Conservation (phyloP, 1,140 invertebrate genomes). For the Antheraea mylitta region DNA sequence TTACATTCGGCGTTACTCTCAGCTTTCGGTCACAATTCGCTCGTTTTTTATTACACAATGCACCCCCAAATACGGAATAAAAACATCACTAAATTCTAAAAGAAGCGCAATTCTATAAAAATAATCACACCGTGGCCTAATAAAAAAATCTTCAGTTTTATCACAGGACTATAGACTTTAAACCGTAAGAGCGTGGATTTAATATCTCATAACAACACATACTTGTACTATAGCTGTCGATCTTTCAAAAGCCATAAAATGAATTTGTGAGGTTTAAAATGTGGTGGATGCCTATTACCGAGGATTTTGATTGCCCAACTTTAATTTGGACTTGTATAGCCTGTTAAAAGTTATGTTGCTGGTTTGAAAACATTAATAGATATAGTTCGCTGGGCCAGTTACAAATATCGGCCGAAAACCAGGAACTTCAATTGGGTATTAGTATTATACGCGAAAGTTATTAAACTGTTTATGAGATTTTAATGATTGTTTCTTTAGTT, state of each 20-base stretch:
- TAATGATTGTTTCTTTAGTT: neutral
- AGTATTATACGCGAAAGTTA: neutral
- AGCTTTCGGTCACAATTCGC: neutral
- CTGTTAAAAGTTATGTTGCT: conserved; percentile 36
- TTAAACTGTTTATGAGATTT: neutral
- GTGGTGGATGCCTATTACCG: conserved; percentile 38
- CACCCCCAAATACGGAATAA: neutral
- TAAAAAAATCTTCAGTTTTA: neutral
- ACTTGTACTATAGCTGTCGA: neutral
- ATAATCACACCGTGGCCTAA: conserved; percentile 6
- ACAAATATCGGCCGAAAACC: neutral
- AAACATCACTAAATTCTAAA: conserved; percentile 7
- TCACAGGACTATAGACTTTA: neutral
- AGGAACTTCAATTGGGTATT: neutral
- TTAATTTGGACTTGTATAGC: conserved; percentile 35
- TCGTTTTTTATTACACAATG: conserved; percentile 1
- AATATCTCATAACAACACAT: conserved; percentile 4
- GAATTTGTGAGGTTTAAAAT: conserved; percentile 44
- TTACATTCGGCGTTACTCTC: neutral
- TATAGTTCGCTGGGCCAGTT: neutral
- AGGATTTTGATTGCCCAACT: conserved; percentile 42
- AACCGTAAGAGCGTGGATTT: neutral
- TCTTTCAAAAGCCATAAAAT: conserved; percentile 36
- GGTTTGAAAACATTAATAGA: conserved; percentile 14
- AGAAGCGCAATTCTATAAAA: conserved; percentile 10